Base-by-base conservation (phyloP, 2,888 invertebrate species). In the Hyles lineata region DNA sequence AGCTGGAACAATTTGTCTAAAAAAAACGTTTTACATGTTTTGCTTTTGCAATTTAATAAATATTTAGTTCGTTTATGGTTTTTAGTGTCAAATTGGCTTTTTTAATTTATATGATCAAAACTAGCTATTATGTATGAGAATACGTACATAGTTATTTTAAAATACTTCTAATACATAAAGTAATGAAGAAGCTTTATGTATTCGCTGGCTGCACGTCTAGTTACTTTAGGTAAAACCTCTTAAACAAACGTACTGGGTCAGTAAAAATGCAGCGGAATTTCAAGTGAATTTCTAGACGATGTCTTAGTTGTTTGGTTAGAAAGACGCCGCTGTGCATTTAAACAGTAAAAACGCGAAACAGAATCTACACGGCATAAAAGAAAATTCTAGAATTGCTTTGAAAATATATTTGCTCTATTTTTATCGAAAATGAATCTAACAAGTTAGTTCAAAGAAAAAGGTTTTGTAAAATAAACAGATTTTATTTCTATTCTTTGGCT, bases 191-290 rank as follows among this genome's bases (percentile, higher is more conserved):
- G 43, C 43, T 55, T 55, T 55, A n/a, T n/a, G n/a, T 55, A 55
- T n/a, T 55, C 8, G n/a, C n/a, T 55, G 55, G 6, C 17, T 17
- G 7, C 19, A 55, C n/a, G 19, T 55, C 43, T 43, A 11, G 43
- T 43, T 55, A 55, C 55, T 55, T 55, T 55, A n/a, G 55, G 55
- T 55, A 55, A n/a, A 55, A 55, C 55, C n/a, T 55, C 55, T 55
- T 55, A 55, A 43, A 55, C n/a, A 55, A 55, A 55, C 55, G 55
- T 55, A 7, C n/a, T n/a, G 55, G n/a, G 55, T 55, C 55, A 55
- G 55, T 19, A n/a, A 55, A 55, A 55, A 55, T 55, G 55, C 55
- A n/a, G 55, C 55, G 19, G 19, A 55, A 55, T 55, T 55, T n/a
- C 55, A 55, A 55, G 55, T n/a, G 55, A n/a, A 55, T 55, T 55